phyloP scores from a whole-genome alignment of 1,140 invertebrate species.

The Drosophila kepulauana region DNA sequence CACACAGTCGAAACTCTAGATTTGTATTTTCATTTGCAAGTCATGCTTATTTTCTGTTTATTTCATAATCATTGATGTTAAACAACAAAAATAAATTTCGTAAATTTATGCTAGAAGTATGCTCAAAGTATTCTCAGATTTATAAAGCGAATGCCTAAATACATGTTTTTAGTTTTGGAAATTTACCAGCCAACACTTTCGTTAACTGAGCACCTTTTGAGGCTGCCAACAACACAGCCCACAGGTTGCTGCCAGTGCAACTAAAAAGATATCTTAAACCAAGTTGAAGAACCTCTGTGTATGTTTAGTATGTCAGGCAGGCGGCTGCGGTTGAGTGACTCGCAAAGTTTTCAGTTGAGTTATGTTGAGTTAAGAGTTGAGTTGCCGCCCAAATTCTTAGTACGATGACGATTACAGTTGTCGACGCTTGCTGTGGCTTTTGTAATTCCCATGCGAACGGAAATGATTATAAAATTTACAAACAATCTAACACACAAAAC shows the following conservation, averaged over 20 bases:
- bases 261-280: neutral
- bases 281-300: slow-evolving; percentile 10
- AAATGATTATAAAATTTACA: slow-evolving; percentile 72
- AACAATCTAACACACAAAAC: slow-evolving; percentile 33
- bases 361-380: neutral
- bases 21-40: slow-evolving; percentile 1
- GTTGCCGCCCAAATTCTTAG: slow-evolving; percentile 26
- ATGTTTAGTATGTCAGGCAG: slow-evolving; percentile 44
- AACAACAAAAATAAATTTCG: neutral
- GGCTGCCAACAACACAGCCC: slow-evolving; percentile 1
- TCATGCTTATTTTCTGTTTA: slow-evolving; percentile 6
- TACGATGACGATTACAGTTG: too few relatives aligned
- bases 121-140: too few relatives aligned
- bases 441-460: slow-evolving; percentile 64
- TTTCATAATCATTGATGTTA: neutral
- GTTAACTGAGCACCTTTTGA: neutral
- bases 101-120: neutral
- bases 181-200: neutral
- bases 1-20: neutral
- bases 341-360: too few relatives aligned
- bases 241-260: neutral
- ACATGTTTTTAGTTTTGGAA: slow-evolving; percentile 1
- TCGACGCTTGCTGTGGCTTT: neutral
- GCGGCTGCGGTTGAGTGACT: slow-evolving; percentile 12
- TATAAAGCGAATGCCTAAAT: neutral